phyloP scores from a whole-genome alignment of 1,140 invertebrate genomes.

The Frieseomelitta varia region DNA sequence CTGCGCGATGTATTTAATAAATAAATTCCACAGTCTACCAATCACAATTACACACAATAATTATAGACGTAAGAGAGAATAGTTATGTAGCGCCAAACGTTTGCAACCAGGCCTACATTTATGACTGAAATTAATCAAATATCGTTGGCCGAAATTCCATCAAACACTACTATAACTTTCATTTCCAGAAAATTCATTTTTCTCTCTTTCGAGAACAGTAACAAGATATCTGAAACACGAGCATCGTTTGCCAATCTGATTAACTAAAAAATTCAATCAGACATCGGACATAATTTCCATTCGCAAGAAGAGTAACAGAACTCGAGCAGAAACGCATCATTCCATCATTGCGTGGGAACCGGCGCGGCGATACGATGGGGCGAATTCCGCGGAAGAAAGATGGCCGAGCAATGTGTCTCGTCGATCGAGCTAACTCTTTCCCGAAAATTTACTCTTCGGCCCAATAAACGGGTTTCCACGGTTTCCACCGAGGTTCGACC shows the following conservation, averaged over 20 bases:
- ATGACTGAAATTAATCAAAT: too few species aligned
- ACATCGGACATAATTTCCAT: background rate
- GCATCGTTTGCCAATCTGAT: background rate
- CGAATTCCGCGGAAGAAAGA: constrained; percentile 4
- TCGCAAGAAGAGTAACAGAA: background rate
- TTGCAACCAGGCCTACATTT: too few species aligned
- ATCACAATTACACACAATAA: too few species aligned
- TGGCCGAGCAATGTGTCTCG: constrained; percentile 14
- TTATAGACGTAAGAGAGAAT: too few species aligned
- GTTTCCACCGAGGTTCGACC: background rate
- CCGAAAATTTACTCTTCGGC: constrained; percentile 30
- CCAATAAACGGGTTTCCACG: constrained; percentile 24
- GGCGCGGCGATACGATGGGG: too few species aligned
- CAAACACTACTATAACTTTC: too few species aligned
- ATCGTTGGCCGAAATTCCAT: too few species aligned
- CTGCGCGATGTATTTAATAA: too few species aligned
- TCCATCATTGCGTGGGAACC: background rate
- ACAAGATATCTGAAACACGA: background rate
- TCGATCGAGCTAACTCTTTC: background rate
- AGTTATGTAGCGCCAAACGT: too few species aligned
- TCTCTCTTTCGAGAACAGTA: too few species aligned
- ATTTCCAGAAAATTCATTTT: too few species aligned
- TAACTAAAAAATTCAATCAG: background rate
- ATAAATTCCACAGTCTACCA: too few species aligned
- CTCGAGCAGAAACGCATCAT: background rate